phyloP scores from a whole-genome alignment of 2,113 vertebrate genomes.

The Acrocephalus arundinaceus region DNA sequence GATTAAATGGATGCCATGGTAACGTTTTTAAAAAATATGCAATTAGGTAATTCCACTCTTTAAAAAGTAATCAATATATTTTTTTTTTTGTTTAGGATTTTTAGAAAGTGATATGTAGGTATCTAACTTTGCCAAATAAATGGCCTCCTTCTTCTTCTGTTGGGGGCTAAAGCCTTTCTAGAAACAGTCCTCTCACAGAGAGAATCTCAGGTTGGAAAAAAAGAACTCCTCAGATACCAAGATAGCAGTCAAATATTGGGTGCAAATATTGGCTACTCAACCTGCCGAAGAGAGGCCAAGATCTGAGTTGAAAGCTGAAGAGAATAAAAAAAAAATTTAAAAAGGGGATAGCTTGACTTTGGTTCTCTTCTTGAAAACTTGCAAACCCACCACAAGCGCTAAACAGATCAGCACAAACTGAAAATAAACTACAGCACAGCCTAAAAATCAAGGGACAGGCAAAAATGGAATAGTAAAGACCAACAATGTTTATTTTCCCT shows the following conservation, averaged over 20 bases:
- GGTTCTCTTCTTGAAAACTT: background rate
- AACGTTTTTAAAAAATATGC: background rate
- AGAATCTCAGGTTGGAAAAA: background rate
- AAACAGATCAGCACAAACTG: background rate
- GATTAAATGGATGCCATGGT: background rate
- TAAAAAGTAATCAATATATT: background rate
- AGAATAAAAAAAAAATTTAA: background rate
- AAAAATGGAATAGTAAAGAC: background rate
- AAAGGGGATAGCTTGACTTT: background rate
- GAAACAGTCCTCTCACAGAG: background rate
- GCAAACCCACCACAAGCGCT: background rate
- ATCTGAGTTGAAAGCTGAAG: background rate
- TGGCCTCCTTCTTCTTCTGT: background rate
- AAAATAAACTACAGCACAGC: background rate
- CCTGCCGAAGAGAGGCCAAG: background rate
- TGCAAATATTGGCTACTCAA: background rate
- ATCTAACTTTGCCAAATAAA: background rate
- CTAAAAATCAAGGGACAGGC: background rate
- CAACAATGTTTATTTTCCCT: background rate
- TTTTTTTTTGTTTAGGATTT: background rate
- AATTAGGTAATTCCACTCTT: background rate
- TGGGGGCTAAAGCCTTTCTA: background rate
- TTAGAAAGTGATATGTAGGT: background rate
- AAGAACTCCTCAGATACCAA: background rate
- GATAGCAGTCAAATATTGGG: fast-evolving